Conservation (phyloP, 1,140 invertebrate genomes). For the Papilio aristodemus region DNA sequence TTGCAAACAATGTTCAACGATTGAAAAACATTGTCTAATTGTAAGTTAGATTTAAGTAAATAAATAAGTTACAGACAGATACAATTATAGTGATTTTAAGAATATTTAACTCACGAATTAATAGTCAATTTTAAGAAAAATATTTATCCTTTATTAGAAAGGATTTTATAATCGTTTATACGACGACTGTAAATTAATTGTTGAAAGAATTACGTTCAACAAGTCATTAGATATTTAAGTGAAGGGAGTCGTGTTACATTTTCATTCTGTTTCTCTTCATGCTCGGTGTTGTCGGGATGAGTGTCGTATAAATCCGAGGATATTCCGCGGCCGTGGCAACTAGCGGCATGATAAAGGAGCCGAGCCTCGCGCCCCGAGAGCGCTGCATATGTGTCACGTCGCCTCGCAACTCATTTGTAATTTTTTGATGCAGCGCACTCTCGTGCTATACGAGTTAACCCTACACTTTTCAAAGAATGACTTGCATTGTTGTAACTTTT, state of each 20-base stretch:
- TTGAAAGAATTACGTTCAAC: too few species aligned
- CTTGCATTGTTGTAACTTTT: constrained; percentile 3
- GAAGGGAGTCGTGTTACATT: not conserved
- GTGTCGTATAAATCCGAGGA: constrained; percentile 5
- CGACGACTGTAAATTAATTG: too few species aligned
- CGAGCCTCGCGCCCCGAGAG: constrained; percentile 8
- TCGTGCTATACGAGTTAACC: constrained; percentile 19
- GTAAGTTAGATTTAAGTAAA: too few species aligned
- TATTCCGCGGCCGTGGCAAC: not conserved
- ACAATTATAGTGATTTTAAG: too few species aligned
- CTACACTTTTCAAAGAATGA: not conserved
- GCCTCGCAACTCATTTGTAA: constrained; percentile 26
- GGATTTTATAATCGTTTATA: too few species aligned
- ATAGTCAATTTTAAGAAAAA: too few species aligned
- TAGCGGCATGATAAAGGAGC: constrained; percentile 19
- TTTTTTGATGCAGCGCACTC: constrained; percentile 25
- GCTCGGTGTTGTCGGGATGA: not conserved
- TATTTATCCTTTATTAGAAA: too few species aligned
- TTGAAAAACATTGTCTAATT: too few species aligned
- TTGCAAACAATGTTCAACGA: too few species aligned
- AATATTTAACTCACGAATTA: too few species aligned
- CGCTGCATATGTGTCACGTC: constrained; percentile 25
- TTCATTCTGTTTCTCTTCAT: not conserved
- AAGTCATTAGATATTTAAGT: too few species aligned
- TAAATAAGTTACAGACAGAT: too few species aligned